phyloP scores from a whole-genome alignment of 2,888 invertebrate species.

The Aproaerema taeniolella region DNA sequence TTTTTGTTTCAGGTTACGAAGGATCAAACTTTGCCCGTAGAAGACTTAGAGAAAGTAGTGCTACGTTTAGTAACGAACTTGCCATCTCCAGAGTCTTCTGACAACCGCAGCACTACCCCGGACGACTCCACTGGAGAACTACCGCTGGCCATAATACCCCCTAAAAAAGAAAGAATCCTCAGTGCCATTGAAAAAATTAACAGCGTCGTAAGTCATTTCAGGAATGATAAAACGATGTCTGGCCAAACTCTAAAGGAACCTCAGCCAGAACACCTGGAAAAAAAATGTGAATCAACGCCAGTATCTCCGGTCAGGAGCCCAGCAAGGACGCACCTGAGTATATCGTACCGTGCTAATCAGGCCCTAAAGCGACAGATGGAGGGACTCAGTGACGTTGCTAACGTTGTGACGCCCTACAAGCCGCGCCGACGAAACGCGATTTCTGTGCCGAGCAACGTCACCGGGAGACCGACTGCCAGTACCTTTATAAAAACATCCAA shows the following conservation, averaged over 20 bases:
- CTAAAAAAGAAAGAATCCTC: slow-evolving; percentile 48
- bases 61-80: slow-evolving; percentile 73
- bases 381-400: too few relatives aligned
- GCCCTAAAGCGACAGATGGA: not conserved
- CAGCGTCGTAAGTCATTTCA: slow-evolving; percentile 35
- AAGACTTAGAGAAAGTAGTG: slow-evolving; percentile 84
- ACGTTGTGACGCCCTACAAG: too few relatives aligned
- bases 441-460: too few relatives aligned
- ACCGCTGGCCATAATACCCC: slow-evolving; percentile 48
- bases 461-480: too few relatives aligned
- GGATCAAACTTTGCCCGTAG: slow-evolving; percentile 56
- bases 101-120: slow-evolving; percentile 10
- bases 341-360: too few relatives aligned
- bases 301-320: too few relatives aligned
- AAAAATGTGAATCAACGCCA: too few relatives aligned
- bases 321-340: too few relatives aligned
- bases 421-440: too few relatives aligned
- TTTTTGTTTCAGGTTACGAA: not conserved
- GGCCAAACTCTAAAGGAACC: not conserved
- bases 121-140: slow-evolving; percentile 13
- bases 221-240: not conserved
- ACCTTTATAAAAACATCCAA: too few relatives aligned
- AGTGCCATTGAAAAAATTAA: slow-evolving; percentile 55
- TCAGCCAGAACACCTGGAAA: too few relatives aligned
- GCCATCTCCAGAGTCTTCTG: slow-evolving; percentile 35